Percentiles rank a stretch among this genome's conserved stretches.
phyloP scores from a whole-genome alignment of 1,140 invertebrate species.

The Dendrolimus punctatus region DNA sequence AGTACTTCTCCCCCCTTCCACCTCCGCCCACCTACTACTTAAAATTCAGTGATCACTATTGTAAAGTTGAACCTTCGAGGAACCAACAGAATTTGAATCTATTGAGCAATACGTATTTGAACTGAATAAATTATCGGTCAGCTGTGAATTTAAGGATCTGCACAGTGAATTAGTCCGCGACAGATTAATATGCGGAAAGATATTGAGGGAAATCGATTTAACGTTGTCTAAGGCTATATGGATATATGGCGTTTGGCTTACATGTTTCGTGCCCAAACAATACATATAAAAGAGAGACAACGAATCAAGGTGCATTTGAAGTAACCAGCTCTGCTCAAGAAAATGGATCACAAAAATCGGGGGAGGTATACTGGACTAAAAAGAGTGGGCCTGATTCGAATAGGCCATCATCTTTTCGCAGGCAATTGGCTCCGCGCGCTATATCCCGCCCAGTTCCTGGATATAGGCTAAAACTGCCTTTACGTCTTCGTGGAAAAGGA shows the following conservation, averaged over 20 bases:
- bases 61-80: too few species aligned
- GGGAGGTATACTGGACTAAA: not conserved
- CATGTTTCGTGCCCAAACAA: conserved; percentile 1
- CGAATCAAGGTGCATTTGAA: not conserved
- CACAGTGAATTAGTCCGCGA: conserved; percentile 18
- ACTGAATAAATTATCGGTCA: conserved; percentile 18
- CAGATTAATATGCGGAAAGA: conserved; percentile 18
- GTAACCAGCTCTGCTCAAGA: not conserved
- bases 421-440: not conserved
- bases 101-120: conserved; percentile 23
- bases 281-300: not conserved
- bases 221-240: conserved; percentile 10
- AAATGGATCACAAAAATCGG: not conserved
- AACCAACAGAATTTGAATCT: conserved; percentile 18
- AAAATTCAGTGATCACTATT: too few species aligned
- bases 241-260: conserved; percentile 2
- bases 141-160: conserved; percentile 21
- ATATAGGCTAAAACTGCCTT: not conserved
- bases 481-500: not conserved
- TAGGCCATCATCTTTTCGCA: not conserved
- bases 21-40: too few species aligned
- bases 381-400: too few species aligned
- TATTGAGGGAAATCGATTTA: conserved; percentile 11
- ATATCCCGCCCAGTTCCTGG: not conserved
- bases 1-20: too few species aligned